Base-by-base conservation (phyloP, 2,797 vertebrate species). In the Gouania willdenowi region DNA sequence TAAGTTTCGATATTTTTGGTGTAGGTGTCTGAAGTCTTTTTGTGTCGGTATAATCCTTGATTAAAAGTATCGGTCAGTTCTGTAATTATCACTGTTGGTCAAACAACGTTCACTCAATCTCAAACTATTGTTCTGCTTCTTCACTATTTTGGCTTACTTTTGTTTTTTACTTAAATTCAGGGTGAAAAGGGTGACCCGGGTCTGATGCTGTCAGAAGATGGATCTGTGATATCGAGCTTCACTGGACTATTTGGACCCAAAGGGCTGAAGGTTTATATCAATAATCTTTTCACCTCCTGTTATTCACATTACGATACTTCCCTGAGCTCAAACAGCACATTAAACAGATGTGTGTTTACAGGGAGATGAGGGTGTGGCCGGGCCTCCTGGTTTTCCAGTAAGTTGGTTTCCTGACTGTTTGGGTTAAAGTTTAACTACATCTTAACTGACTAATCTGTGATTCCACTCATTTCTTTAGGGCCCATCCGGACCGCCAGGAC, bases 101-200 rank as follows among this genome's bases (percentile, higher is more conserved):
- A n/a, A n/a, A n/a, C n/a, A n/a, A n/a, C n/a, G n/a, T n/a, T n/a
- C n/a, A n/a, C n/a, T n/a, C n/a, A n/a, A n/a, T n/a, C n/a, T n/a
- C n/a, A n/a, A n/a, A n/a, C n/a, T n/a, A n/a, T n/a, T n/a, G n/a
- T n/a, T n/a, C n/a, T n/a, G n/a, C n/a, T n/a, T n/a, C n/a, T n/a
- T n/a, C n/a, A n/a, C n/a, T n/a, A n/a, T n/a, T n/a, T n/a, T n/a
- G n/a, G n/a, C n/a, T n/a, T n/a, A n/a, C n/a, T n/a, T n/a, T n/a
- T n/a, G n/a, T n/a, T n/a, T n/a, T n/a, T n/a, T n/a, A n/a, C n/a
- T n/a, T n/a, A n/a, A n/a, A n/a, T n/a, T n/a, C 72, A 98, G 96
- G 96, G 96, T 6, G 89, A 95, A 77, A 94, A 90, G 64, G 96
- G 96, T 8, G 94, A 97, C 49, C 83, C 95, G 0, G 93, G 89